These are phyloP conservation scores for Ceratina japonica DNA, from an alignment of 1,140 invertebrate species.

Conservation along the genomic window DNA sequence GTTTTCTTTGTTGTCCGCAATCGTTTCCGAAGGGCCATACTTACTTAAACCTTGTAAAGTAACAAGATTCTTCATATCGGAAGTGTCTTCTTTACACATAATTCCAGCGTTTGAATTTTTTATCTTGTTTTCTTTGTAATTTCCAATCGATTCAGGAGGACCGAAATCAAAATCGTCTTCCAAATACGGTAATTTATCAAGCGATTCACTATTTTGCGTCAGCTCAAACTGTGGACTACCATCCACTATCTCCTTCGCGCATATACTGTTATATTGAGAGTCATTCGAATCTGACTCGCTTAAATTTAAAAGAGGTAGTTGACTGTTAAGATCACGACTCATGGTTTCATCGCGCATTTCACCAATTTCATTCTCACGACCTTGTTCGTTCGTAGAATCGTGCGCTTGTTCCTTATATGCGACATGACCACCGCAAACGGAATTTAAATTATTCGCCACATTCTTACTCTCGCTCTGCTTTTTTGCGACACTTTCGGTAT, in stretches of 20 bases:
- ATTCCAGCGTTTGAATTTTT: too few species aligned
- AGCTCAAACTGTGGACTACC: conserved; percentile 27
- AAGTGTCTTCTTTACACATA: too few species aligned
- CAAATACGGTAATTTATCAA: conserved; percentile 72
- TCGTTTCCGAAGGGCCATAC: too few species aligned
- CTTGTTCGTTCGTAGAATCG: conserved; percentile 1
- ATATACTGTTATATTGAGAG: conserved; percentile 13
- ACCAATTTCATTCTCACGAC: neutral
- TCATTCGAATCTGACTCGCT: conserved; percentile 69
- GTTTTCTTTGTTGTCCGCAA: conserved; percentile 16
- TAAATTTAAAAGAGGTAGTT: conserved; percentile 50
- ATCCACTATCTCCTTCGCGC: neutral
- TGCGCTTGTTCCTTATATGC: neutral
- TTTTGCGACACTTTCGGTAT: conserved; percentile 11
- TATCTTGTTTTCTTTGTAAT: too few species aligned
- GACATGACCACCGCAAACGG: neutral
- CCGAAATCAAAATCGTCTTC: conserved; percentile 73
- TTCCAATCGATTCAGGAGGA: too few species aligned
- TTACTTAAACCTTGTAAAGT: too few species aligned
- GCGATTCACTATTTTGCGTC: conserved; percentile 44
- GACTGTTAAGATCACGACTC: neutral
- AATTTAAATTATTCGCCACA: conserved; percentile 6
- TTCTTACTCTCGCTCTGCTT: neutral
- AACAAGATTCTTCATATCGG: too few species aligned
- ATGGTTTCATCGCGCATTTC: neutral